Evolutionary conservation across 2,888 invertebrate genomes (phyloP).

Genomic region (Acanthacorydalis orientalis): DNA sequence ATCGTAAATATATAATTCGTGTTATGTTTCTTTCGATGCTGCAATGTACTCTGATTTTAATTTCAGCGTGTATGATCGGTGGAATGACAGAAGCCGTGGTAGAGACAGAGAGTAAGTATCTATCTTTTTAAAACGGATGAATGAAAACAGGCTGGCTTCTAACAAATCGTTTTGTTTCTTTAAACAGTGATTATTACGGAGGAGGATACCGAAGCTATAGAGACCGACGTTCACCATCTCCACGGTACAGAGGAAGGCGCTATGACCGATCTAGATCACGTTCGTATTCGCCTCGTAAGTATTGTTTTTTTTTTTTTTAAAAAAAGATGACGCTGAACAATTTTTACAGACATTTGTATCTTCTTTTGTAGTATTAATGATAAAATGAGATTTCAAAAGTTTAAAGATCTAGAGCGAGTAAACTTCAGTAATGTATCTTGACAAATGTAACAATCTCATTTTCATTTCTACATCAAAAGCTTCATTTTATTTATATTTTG

Average conservation of each 20-base stretch:
- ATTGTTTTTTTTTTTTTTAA: too few species aligned
- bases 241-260: constrained; percentile 47
- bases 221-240: constrained; percentile 52
- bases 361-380: too few species aligned
- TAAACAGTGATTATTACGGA: constrained; percentile 28
- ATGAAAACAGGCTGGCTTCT: neutral
- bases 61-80: constrained; percentile 28
- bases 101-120: constrained; percentile 38
- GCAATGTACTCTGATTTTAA: constrained; percentile 12
- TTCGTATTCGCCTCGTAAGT: constrained; percentile 71
- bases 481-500: too few species aligned
- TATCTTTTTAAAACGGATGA: neutral
- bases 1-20: neutral
- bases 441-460: too few species aligned
- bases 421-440: too few species aligned
- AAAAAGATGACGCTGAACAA: too few species aligned
- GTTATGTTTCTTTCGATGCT: too few species aligned
- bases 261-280: constrained; percentile 60
- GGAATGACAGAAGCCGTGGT: constrained; percentile 31
- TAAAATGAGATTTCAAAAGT: too few species aligned
- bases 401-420: too few species aligned
- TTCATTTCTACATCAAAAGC: too few species aligned
- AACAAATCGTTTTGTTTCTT: neutral
- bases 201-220: constrained; percentile 36
- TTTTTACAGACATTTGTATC: too few species aligned